Percentiles rank a stretch among this genome's conserved stretches.
phyloP scores from a whole-genome alignment of 2,797 vertebrate species.

The Sebastes hubbsi region DNA sequence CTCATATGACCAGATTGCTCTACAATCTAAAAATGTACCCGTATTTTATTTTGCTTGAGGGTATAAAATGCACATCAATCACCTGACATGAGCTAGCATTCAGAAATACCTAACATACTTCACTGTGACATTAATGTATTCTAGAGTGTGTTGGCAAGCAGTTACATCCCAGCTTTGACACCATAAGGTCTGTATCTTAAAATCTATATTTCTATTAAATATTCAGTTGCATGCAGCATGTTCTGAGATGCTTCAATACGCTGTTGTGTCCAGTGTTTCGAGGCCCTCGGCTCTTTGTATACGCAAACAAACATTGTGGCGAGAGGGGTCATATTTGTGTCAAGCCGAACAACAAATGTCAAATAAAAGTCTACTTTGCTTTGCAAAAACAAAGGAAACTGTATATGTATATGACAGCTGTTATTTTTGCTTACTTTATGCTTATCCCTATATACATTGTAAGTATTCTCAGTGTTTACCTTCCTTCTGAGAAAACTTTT shows the following conservation, averaged over 20 bases:
- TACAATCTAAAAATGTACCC: neutral
- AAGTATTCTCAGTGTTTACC: neutral
- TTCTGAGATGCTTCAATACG: neutral
- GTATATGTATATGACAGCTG: neutral
- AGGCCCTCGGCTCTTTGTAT: neutral
- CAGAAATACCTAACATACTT: neutral
- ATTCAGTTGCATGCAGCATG: neutral
- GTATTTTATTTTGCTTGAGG: neutral
- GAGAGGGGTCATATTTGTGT: neutral
- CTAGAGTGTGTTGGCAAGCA: neutral
- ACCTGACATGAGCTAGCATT: neutral
- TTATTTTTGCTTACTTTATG: neutral
- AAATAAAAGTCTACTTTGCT: neutral
- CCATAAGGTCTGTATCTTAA: neutral
- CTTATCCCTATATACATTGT: neutral
- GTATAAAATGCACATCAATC: neutral
- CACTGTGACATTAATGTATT: neutral
- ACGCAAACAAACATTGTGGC: neutral
- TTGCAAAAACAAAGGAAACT: neutral
- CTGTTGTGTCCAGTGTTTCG: neutral
- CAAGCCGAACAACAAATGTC: neutral
- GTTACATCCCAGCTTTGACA: neutral
- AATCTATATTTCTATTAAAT: neutral
- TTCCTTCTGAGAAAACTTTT: slow-evolving; percentile 10
- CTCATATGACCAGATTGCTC: too few species aligned